phyloP scores from a whole-genome alignment of 2,888 invertebrate species.

The Sinopyrophorus schimmeli region DNA sequence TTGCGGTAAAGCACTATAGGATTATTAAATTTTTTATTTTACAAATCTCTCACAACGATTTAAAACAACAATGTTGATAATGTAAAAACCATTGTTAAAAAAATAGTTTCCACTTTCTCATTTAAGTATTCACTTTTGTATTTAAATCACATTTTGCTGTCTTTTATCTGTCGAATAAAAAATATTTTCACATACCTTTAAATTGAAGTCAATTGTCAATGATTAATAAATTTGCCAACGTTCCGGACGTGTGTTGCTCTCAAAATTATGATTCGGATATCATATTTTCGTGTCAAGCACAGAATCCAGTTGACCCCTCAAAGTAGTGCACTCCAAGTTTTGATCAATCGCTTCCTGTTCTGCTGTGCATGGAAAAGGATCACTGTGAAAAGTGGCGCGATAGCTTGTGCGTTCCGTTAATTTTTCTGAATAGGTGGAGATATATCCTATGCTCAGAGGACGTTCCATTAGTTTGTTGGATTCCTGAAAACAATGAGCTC shows the following conservation, averaged over 20 bases:
- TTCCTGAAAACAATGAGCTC: slow-evolving; percentile 5
- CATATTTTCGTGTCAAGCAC: slow-evolving; percentile 38
- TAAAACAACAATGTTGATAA: too few species aligned
- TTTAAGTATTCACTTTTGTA: too few species aligned
- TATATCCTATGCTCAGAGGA: slow-evolving; percentile 40
- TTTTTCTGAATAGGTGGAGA: slow-evolving; percentile 40
- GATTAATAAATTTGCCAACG: background rate
- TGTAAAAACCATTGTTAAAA: too few species aligned
- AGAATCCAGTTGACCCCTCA: slow-evolving; percentile 35
- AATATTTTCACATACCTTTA: too few species aligned
- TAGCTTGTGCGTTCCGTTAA: slow-evolving; percentile 30
- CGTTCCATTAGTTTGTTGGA: slow-evolving; percentile 25
- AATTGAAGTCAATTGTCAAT: too few species aligned
- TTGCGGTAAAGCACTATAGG: too few species aligned
- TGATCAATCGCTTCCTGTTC: slow-evolving; percentile 19
- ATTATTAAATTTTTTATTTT: too few species aligned
- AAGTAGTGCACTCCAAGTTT: slow-evolving; percentile 14
- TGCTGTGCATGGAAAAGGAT: slow-evolving; percentile 40
- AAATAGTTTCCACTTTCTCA: too few species aligned
- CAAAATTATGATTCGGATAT: slow-evolving; percentile 34
- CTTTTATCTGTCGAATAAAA: too few species aligned
- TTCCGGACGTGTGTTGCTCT: background rate
- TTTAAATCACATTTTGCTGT: too few species aligned
- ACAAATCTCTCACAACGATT: too few species aligned
- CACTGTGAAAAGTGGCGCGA: slow-evolving; percentile 45